Percentiles rank a stretch among this genome's conserved stretches.
Conservation (phyloP, 2,113 vertebrate genomes). For the Vicugna pacos region DNA sequence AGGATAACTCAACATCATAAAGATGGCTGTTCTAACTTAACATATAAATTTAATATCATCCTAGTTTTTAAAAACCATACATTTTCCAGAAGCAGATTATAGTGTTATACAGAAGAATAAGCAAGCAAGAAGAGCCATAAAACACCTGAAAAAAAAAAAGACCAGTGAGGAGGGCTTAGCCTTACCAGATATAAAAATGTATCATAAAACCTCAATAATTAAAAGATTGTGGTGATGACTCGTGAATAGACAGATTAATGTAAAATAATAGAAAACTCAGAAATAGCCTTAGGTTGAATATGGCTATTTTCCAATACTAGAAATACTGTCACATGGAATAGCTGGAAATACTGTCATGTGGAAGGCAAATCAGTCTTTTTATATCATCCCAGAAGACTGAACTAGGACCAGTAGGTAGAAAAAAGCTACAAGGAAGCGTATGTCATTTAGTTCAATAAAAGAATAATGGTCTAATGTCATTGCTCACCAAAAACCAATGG, state of each 20-base stretch:
- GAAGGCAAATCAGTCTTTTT: neutral
- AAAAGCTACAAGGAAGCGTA: neutral
- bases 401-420: neutral
- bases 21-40: neutral
- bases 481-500: neutral
- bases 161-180: neutral
- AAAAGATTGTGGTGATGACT: neutral
- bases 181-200: neutral
- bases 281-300: neutral
- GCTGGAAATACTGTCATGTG: neutral
- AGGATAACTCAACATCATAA: neutral
- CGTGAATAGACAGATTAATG: neutral
- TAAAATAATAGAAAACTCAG: neutral
- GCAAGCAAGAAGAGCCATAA: neutral
- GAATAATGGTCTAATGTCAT: neutral
- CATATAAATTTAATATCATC: constrained; percentile 21
- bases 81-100: constrained; percentile 32
- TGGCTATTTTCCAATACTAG: neutral
- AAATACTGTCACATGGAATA: neutral
- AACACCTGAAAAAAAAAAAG: constrained; percentile 3
- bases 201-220: neutral
- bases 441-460: neutral
- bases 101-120: neutral
- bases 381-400: neutral
- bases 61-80: neutral